Evolutionary conservation across 2,797 vertebrate species (phyloP), one percentile per base, ranked within the genome.

Genomic region (Peromyscus nudipes): DNA sequence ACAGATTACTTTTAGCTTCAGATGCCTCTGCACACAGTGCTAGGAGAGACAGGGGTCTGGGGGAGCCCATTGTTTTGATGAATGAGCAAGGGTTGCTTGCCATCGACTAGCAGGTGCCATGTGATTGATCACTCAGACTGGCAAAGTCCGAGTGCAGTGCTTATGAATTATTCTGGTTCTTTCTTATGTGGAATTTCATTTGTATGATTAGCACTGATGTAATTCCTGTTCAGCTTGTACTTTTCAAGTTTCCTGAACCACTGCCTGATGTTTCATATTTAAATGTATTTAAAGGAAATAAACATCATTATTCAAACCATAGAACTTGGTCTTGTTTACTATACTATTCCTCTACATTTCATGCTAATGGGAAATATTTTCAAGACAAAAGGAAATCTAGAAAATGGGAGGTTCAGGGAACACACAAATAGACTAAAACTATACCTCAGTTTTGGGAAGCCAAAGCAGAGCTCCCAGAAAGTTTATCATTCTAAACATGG

Each of bases 231-330:
- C 96, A 96, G 97, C 98, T 98, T 98, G 64, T 97, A 97, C 98
- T 96, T 34, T 97, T 97, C 94, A 93, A 97, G 85, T 98, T 97
- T 98, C 97, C 97, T 80, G 94, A 98, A 98, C 97, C 98, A 97
- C 98, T 98, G 97, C 98, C 98, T 97, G 96, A 98, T 98, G 96
- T 98, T 97, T 96, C 97, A 98, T 98, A 99, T 99, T 99, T 99
- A 99, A 99, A 94, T 98, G 98, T 99, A 98, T 98, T 98, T 98
- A 99, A 98, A 98, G 97, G 98, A 98, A 98, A 88, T 98, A 98
- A 98, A 99, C 97, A 91, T 92, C 98, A 97, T 98, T 98, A 98
- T 98, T 97, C 94, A 0, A 94, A 91, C 77, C 40, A 40, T 71
- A 73, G 43, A 89, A 83, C 75, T 92, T 81, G 67, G n/a, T 91